Percentiles rank a stretch among this genome's conserved stretches.
phyloP scores from a whole-genome alignment of 2,797 vertebrate genomes.

The Hirundo rustica region DNA sequence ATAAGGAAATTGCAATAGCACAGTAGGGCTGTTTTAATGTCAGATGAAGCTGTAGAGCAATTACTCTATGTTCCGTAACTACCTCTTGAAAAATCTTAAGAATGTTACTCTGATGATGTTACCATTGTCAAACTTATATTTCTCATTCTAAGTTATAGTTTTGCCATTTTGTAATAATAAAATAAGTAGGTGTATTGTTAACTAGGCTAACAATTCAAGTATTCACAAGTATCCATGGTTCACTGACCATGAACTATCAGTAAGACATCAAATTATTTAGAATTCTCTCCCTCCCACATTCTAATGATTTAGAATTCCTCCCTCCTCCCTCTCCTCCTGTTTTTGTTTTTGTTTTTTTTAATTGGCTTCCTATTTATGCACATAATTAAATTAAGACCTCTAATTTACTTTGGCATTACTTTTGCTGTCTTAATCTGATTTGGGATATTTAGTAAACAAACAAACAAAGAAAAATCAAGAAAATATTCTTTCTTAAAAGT shows the following conservation, averaged over 20 bases:
- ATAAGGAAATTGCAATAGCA: conserved; percentile 8
- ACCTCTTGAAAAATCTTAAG: background rate
- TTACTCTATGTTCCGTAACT: background rate
- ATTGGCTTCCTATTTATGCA: background rate
- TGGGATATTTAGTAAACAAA: background rate
- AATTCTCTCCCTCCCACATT: background rate
- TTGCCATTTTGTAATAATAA: background rate
- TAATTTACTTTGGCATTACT: background rate
- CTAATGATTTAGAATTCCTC: no score
- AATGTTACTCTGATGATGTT: background rate
- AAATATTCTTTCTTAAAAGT: background rate
- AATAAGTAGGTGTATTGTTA: background rate
- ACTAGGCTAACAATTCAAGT: background rate
- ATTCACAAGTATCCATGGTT: background rate
- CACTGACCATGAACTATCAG: background rate
- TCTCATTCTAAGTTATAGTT: background rate
- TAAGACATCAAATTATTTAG: background rate
- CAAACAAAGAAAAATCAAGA: background rate
- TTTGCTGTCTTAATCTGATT: background rate
- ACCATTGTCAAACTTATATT: background rate
- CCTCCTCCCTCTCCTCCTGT: no score
- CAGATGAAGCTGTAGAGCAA: background rate
- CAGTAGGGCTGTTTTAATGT: background rate
- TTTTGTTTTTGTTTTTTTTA: background rate
- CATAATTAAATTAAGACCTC: background rate